Base-by-base conservation (phyloP, 2,113 vertebrate species). In the Dicrurus megarhynchus region DNA sequence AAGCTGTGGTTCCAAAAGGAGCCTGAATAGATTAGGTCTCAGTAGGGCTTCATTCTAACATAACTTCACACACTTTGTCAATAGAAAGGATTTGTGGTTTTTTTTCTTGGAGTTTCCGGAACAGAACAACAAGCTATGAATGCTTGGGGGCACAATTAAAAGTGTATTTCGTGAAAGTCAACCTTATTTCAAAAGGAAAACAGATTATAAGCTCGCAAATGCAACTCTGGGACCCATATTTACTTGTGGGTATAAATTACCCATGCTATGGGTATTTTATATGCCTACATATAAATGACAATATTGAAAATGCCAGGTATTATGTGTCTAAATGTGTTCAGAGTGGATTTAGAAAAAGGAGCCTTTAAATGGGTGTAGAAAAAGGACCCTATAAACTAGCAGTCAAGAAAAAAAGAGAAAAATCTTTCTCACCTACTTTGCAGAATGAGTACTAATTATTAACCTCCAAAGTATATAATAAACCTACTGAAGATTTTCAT, bases 141-240 rank as follows among this genome's bases (percentile, higher is more conserved):
- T 60, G 30, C 78, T 83, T 79, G 20, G 17, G 35, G 70, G 49
- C 67, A 93, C 75, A 95, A 88, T 85, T 95, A 79, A 67, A 74
- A 76, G 50, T 37, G 16, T 17, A 55, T 67, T 84, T 89, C 39
- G 63, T 41, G 46, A 67, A 69, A 93, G 24, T 41, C 52, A 79
- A 90, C 59, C 33, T 67, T 77, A 63, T 77, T 95, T 95, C 86
- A 53, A 95, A 95, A 93, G 10, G 8, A 84, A 83, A 90, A 70
- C 17, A 33, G 32, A 33, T 86, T 86, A 59, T 35, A 84, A 81
- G 3, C 16, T 83, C 0, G 0, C 61, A 80, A 73, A 90, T 55
- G n/a, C 6, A 89, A 59, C 75, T 89, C 59, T 56, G 21, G 55
- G 60, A 86, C 19, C 19, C 8, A 16, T 55, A 75, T 76, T 89